phyloP scores from a whole-genome alignment of 2,797 vertebrate species.

The Coranthus polyacanthus region DNA sequence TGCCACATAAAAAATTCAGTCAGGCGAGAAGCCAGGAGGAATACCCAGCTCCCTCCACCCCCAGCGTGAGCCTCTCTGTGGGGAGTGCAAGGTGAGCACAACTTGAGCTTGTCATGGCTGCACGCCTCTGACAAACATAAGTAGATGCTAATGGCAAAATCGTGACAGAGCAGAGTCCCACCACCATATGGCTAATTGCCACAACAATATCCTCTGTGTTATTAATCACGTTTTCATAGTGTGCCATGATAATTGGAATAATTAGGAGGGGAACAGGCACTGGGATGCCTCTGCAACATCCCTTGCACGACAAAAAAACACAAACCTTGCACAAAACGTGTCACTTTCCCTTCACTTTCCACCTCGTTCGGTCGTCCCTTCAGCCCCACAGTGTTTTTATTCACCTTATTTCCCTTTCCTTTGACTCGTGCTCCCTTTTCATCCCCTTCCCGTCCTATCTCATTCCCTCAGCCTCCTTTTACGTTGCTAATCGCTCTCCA shows the following conservation, averaged over 20 bases:
- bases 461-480: conserved; percentile 46
- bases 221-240: conserved; percentile 99
- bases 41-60: conserved; percentile 85
- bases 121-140: conserved; percentile 99
- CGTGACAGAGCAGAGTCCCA: conserved; percentile 99
- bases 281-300: conserved; percentile 86
- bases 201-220: conserved; percentile 99
- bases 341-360: conserved; percentile 22
- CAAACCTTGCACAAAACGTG: conserved; percentile 76
- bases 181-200: conserved; percentile 99
- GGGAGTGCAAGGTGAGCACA: conserved; percentile 98
- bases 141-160: conserved; percentile 99
- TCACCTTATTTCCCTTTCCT: conserved; percentile 31
- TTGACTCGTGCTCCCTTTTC: conserved; percentile 28
- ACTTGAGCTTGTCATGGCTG: conserved; percentile 99
- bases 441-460: conserved; percentile 9
- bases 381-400: conserved; percentile 15
- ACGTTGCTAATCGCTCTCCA: conserved; percentile 70
- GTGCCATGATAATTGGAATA: conserved; percentile 99
- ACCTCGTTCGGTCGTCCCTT: conserved; percentile 21
- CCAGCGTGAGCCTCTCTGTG: conserved; percentile 87
- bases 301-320: conserved; percentile 66
- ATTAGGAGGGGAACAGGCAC: conserved; percentile 94
- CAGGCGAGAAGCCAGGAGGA: conserved; percentile 89
- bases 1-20: conserved; percentile 94